These are phyloP conservation scores for Busseola fusca DNA, from an alignment of 2,888 invertebrate species.

Conservation along the genomic window DNA sequence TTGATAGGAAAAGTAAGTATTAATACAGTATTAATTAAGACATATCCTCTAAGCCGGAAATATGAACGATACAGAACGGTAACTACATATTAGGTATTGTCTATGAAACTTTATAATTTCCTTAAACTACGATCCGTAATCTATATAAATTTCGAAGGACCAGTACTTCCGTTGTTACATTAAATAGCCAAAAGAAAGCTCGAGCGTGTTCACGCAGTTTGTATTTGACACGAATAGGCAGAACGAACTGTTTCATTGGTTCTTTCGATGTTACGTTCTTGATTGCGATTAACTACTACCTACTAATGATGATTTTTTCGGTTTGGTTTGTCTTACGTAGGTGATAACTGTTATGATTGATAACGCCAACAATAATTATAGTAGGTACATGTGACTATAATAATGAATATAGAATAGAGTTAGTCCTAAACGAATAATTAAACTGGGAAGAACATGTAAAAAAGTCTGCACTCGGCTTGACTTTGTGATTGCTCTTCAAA, in stretches of 20 bases:
- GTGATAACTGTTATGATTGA: not conserved
- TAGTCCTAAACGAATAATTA: no score
- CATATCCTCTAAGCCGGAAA: not conserved
- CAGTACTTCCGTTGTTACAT: slow-evolving; percentile 51
- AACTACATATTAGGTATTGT: not conserved
- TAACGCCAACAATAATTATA: not conserved
- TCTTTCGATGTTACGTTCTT: slow-evolving; percentile 19
- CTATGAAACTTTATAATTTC: slow-evolving; percentile 23
- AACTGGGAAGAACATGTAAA: no score
- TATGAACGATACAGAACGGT: not conserved
- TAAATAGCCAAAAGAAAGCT: slow-evolving; percentile 58
- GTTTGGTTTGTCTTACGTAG: not conserved
- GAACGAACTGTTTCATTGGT: slow-evolving; percentile 23
- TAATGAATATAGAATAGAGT: not conserved
- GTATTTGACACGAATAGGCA: slow-evolving; percentile 53
- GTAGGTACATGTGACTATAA: not conserved
- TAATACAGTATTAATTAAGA: not conserved
- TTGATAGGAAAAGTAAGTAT: not conserved
- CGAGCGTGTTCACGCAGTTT: slow-evolving; percentile 54
- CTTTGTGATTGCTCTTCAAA: no score
- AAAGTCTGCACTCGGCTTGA: no score
- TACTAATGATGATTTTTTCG: not conserved
- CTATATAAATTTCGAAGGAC: slow-evolving; percentile 37
- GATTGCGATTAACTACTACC: not conserved
- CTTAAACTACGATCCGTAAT: slow-evolving; percentile 13